These are phyloP conservation scores for Acheta domesticus DNA, from an alignment of 2,888 invertebrate species.

Conservation along the genomic window DNA sequence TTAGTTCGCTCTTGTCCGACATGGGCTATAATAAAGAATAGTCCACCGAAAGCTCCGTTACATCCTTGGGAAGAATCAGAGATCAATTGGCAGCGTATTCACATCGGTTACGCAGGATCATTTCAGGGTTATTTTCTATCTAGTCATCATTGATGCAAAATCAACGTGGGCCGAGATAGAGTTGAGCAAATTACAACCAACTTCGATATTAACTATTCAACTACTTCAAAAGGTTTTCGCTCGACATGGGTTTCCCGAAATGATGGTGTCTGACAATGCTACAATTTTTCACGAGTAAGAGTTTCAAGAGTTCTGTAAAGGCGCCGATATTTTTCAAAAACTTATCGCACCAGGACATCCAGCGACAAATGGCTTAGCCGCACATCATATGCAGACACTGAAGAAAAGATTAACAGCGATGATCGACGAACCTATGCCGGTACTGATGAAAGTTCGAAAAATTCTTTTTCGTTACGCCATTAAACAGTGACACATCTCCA, in stretches of 20 bases:
- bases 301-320: too few species aligned
- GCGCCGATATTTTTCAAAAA: too few species aligned
- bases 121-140: conserved; percentile 35
- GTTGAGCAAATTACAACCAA: too few species aligned
- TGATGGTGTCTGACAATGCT: too few species aligned
- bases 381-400: conserved; percentile 36
- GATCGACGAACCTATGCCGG: conserved; percentile 27
- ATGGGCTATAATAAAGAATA: conserved; percentile 39
- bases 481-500: conserved; percentile 34
- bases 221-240: too few species aligned
- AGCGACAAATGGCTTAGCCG: conserved; percentile 37
- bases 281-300: too few species aligned
- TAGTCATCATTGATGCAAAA: conserved; percentile 39
- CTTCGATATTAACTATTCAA: too few species aligned
- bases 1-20: too few species aligned
- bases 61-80: conserved; percentile 40
- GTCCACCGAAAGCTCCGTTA: conserved; percentile 38
- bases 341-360: too few species aligned
- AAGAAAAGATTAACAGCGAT: conserved; percentile 32
- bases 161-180: too few species aligned
- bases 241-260: too few species aligned
- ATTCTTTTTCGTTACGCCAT: conserved; percentile 36
- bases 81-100: conserved; percentile 38
- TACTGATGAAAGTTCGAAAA: conserved; percentile 23
- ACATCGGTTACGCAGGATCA: conserved; percentile 35